Evolutionary conservation across 2,113 vertebrate genomes (phyloP).

Genomic region (Larimichthys crocea): DNA sequence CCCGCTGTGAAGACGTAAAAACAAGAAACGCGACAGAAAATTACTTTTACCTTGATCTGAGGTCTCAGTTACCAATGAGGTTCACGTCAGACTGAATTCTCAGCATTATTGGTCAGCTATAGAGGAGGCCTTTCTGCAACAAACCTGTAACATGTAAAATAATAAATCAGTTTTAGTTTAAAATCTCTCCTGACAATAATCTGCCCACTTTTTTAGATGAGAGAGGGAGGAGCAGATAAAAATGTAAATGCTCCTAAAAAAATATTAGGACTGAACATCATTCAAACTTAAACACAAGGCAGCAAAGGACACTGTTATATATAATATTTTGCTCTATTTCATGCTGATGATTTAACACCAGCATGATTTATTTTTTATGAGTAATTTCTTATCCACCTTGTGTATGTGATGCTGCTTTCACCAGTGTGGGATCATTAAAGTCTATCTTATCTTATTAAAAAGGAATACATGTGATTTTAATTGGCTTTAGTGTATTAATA

Average conservation of each 20-base stretch:
- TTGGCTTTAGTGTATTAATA: neutral
- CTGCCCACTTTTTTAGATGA: neutral
- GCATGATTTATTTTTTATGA: too few relatives aligned
- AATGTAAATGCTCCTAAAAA: neutral
- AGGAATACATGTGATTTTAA: too few relatives aligned
- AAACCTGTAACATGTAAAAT: neutral
- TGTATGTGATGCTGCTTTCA: too few relatives aligned
- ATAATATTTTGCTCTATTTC: too few relatives aligned
- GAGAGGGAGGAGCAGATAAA: neutral
- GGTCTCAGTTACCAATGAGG: neutral
- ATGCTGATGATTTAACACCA: too few relatives aligned
- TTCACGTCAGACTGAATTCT: neutral
- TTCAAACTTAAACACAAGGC: neutral
- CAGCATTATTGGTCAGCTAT: neutral
- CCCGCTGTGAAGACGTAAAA: neutral
- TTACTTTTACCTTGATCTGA: neutral
- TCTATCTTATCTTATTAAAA: too few relatives aligned
- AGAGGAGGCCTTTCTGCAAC: neutral
- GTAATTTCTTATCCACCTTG: too few relatives aligned
- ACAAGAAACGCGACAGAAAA: neutral
- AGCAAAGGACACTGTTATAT: neutral
- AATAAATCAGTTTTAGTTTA: neutral
- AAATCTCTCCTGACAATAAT: too few relatives aligned
- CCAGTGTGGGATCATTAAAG: too few relatives aligned
- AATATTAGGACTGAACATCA: neutral